Evolutionary conservation across 1,140 invertebrate species (phyloP), one percentile per base, ranked within the genome.

Genomic region (Temnothorax longispinosus): DNA sequence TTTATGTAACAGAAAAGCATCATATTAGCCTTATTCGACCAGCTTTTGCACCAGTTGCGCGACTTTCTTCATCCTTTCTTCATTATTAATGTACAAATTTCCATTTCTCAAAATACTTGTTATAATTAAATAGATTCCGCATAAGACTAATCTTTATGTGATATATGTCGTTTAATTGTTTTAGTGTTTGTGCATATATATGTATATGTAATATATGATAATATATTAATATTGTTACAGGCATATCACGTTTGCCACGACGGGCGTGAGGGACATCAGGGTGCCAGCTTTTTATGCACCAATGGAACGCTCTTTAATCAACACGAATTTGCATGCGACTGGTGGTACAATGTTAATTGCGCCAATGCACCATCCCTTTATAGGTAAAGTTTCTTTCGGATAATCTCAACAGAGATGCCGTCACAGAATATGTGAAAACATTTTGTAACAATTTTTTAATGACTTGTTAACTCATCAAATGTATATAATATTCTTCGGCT

Each of bases 341-440:
- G 98, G 98, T 98, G 98, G 98, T 98, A 98, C 95, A 98, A 98
- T 92, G 98, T 98, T 0, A 97, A 98, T 92, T 98, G 97, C 89
- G 96, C 96, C 10, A 96, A 97, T 90, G 97, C 97, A 35, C 95
- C 96, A 4, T 94, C 95, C 67, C 94, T 96, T 72, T 97, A 97
- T 94, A 96, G 95, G 97, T 97, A 94, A 95, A 92, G 88, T 88
- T 84, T 78, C 92, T 91, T 50, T 27, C 4, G 27, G 0, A 54
- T 18, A 18, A 78, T n/a, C 32, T 10, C 3, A 44, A 15, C 3
- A 85, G 8, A 38, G 41, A 62, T 64, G 11, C 21, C 27, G 44
- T 76, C 27, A 15, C 7, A 62, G 10, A 35, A 58, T 41, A 27
- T 15, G 15, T 81, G 11, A 27, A 64, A 77, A 52, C 6, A 21